phyloP scores from a whole-genome alignment of 2,888 invertebrate species.

The Mythimna impura region DNA sequence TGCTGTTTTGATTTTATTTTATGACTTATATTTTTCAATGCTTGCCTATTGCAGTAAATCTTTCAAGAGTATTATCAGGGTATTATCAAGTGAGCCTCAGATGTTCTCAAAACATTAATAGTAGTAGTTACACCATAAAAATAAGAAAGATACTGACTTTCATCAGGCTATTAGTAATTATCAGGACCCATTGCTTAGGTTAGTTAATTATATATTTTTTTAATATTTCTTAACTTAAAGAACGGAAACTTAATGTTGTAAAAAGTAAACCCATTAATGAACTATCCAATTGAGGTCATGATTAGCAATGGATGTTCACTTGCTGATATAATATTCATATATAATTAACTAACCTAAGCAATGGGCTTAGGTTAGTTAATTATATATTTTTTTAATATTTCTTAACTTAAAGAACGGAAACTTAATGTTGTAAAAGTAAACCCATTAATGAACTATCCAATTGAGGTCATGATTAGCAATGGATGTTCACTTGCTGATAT shows the following conservation, averaged over 20 bases:
- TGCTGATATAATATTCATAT: too few relatives aligned
- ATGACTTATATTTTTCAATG: conserved; percentile 9
- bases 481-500: neutral
- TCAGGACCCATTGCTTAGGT: neutral
- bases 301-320: neutral
- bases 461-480: neutral
- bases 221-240: neutral
- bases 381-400: conserved; percentile 8
- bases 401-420: neutral
- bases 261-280: neutral
- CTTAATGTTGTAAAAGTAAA: conserved; percentile 1
- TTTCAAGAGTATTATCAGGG: conserved; percentile 45
- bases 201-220: conserved; percentile 13
- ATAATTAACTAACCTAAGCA: too few relatives aligned
- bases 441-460: neutral
- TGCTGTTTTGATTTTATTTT: conserved; percentile 28
- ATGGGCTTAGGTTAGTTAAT: neutral
- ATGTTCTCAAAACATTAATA: conserved; percentile 10
- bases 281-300: neutral
- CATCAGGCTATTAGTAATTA: conserved; percentile 16
- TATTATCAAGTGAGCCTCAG: conserved; percentile 28
- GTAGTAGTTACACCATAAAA: conserved; percentile 10
- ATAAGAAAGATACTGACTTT: conserved; percentile 9
- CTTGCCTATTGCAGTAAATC: conserved; percentile 22
- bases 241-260: conserved; percentile 2